Conservation (phyloP, 2,797 vertebrate genomes). For the Rousettus madagascariensis region DNA sequence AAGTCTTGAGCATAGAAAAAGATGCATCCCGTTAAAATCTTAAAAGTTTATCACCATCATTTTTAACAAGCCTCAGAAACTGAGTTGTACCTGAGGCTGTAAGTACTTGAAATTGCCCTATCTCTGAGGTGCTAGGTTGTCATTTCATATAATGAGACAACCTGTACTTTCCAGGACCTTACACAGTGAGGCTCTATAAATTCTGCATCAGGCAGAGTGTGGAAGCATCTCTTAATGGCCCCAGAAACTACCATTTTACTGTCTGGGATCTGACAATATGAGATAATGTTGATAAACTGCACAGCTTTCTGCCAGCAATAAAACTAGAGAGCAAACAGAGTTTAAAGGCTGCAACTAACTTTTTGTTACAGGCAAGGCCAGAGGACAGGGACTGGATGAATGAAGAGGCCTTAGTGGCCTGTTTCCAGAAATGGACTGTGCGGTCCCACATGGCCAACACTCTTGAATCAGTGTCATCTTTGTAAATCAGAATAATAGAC, state of each 20-base stretch:
- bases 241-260: slow-evolving; percentile 71
- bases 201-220: slow-evolving; percentile 70
- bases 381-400: not conserved
- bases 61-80: slow-evolving; percentile 41
- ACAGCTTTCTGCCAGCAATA: slow-evolving; percentile 68
- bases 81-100: not conserved
- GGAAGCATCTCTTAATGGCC: slow-evolving; percentile 70
- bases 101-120: not conserved
- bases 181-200: slow-evolving; percentile 69
- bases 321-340: slow-evolving; percentile 51
- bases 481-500: slow-evolving; percentile 49
- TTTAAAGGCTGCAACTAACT: slow-evolving; percentile 63
- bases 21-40: not conserved
- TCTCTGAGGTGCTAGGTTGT: slow-evolving; percentile 70
- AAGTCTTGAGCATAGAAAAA: not conserved
- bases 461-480: slow-evolving; percentile 43
- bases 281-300: slow-evolving; percentile 74
- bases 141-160: slow-evolving; percentile 79
- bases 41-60: slow-evolving; percentile 38
- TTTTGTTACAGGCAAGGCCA: slow-evolving; percentile 3
- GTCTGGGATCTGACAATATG: slow-evolving; percentile 75
- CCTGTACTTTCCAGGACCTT: slow-evolving; percentile 76
- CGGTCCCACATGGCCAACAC: not conserved
- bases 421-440: not conserved
- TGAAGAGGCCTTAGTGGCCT: not conserved